phyloP scores from a whole-genome alignment of 2,113 vertebrate species.

The Amia ocellicauda region DNA sequence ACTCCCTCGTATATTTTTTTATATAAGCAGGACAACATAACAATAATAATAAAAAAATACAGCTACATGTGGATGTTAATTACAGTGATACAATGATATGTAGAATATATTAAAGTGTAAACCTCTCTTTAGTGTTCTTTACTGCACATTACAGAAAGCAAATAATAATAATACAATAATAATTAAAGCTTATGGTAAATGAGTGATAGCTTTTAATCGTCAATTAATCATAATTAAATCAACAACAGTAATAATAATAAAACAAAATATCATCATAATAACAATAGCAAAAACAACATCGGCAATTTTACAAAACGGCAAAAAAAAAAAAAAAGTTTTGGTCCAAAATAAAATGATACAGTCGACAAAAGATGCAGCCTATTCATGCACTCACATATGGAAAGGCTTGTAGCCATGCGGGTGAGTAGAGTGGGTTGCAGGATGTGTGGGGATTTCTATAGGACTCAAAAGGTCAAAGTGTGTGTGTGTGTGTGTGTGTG shows the following conservation, averaged over 20 bases:
- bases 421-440: conserved; percentile 1
- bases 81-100: conserved; percentile 44
- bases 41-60: too few species aligned
- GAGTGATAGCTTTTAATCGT: conserved; percentile 10
- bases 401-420: conserved; percentile 36
- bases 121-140: conserved; percentile 17
- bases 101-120: conserved; percentile 54
- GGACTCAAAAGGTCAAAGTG: neutral
- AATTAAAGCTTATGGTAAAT: conserved; percentile 32
- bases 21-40: too few species aligned
- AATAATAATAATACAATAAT: neutral
- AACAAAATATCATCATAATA: conserved; percentile 14
- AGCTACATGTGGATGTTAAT: conserved; percentile 44
- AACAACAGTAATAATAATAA: neutral
- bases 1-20: too few species aligned
- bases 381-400: conserved; percentile 40
- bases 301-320: too few species aligned
- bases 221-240: conserved; percentile 13
- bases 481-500: neutral
- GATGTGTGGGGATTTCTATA: neutral
- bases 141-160: conserved; percentile 12
- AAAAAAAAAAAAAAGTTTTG: too few species aligned
- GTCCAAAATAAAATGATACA: conserved; percentile 9
- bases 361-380: conserved; percentile 17
- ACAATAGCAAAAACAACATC: conserved; percentile 27